Conservation (phyloP, 1,140 invertebrate genomes). For the Cydia fagiglandana region DNA sequence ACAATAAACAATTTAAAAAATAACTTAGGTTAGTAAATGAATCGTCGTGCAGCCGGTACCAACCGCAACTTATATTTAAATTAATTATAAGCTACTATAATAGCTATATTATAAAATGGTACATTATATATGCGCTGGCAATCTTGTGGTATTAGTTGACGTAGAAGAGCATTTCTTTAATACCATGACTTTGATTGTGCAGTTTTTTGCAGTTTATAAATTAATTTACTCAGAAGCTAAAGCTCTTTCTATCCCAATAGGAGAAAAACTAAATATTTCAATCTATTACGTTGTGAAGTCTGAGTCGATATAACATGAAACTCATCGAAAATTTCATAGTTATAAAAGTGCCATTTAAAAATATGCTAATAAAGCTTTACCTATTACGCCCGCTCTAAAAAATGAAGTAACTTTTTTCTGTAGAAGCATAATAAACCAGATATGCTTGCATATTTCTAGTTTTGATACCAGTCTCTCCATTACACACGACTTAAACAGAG, state of each 20-base stretch:
- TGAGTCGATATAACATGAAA: no score
- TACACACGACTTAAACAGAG: background rate
- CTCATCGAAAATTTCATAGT: background rate
- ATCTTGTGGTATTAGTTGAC: no score
- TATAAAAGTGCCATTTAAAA: background rate
- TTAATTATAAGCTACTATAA: slow-evolving; percentile 13
- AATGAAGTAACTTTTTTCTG: background rate
- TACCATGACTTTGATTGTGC: no score
- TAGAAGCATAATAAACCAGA: background rate
- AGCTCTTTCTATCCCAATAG: background rate
- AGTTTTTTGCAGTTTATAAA: no score
- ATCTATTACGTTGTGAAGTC: no score
- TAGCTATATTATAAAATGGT: background rate
- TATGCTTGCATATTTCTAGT: background rate
- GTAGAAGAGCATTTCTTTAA: no score
- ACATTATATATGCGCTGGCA: background rate
- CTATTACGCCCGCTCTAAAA: background rate
- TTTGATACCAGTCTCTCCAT: background rate
- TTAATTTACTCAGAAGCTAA: no score
- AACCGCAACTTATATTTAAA: slow-evolving; percentile 14
- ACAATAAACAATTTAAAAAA: background rate
- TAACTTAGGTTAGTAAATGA: background rate
- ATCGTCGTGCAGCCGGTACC: background rate
- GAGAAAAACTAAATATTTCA: background rate
- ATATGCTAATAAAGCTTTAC: background rate